Percentiles rank a stretch among this genome's conserved stretches.
Evolutionary conservation across 1,140 invertebrate genomes (phyloP).

Genomic region (Drosophila lacteicornis): DNA sequence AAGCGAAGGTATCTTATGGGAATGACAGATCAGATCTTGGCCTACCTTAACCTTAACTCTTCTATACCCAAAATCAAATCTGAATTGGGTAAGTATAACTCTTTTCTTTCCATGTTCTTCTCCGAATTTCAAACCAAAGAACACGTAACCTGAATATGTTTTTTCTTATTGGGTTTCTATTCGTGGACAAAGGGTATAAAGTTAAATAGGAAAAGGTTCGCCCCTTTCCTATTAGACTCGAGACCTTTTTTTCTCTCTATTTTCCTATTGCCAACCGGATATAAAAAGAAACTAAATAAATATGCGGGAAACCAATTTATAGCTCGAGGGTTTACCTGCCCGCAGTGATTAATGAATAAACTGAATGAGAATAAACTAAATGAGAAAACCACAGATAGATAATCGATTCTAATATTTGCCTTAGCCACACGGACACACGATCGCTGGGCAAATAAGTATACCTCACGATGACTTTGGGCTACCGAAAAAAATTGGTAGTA

Average conservation of each 20-base stretch:
- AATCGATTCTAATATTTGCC: conserved; percentile 51
- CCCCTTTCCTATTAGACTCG: conserved; percentile 23
- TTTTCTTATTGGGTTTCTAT: conserved; percentile 27
- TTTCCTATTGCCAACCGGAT: conserved; percentile 43
- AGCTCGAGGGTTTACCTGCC: conserved; percentile 33
- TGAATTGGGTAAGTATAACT: not conserved
- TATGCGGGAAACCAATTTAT: conserved; percentile 20
- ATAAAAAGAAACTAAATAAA: conserved; percentile 41
- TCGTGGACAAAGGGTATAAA: not conserved
- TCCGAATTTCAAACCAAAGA: not conserved
- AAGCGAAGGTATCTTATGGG: not conserved
- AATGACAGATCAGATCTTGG: not conserved
- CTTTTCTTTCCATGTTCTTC: not conserved
- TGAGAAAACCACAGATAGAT: conserved; percentile 33
- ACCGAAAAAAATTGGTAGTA: conserved; percentile 36
- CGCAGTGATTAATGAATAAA: conserved; percentile 45
- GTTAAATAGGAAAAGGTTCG: not conserved
- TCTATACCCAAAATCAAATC: not conserved
- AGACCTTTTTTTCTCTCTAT: not conserved
- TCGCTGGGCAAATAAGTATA: conserved; percentile 39
- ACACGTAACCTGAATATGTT: not conserved
- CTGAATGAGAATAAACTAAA: conserved; percentile 5
- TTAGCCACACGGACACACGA: conserved; percentile 33
- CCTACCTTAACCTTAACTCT: conserved; percentile 17
- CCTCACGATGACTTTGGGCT: conserved; percentile 42